Base-by-base conservation (phyloP, 2,797 vertebrate species). In the Arrhamphus sclerolepis region DNA sequence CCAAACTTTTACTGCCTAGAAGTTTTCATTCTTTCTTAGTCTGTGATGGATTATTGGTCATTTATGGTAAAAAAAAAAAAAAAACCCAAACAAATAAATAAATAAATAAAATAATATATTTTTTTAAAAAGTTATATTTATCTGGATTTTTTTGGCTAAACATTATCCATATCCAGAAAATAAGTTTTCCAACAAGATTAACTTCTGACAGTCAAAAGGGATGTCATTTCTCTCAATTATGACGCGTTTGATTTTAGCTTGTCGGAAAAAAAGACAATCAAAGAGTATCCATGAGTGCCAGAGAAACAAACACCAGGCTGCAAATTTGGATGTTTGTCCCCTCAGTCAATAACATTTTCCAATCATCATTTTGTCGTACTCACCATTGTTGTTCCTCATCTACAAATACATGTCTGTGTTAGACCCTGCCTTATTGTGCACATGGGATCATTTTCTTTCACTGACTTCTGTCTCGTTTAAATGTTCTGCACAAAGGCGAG, bases 301-400 rank as follows among this genome's bases (percentile, higher is more conserved):
- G 9, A 34, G 31, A 10, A 13, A 34, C 31, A 34, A 34, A 34
- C 31, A 10, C 9, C 13, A 1, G 8, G 6, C 10, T 10, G 2
- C 9, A 34, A 34, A 34, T 34, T 10, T 34, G 10, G 8, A 10
- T 10, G 10, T 11, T 34, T 34, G 9, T 10, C 9, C 10, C 31
- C 31, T 1, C 31, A 34, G 31, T 34, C 31, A 3, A 3, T 34
- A 13, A 11, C 8, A 34, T 34, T 31, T 31, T 26, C 20, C 41
- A 41, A 46, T 50, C 16, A 14, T 66, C 5, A 17, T 41, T 51
- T 39, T 24, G 13, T 40, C 0, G 0, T 17, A 80, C 86, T 90
- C 66, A 88, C 90, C 84, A 71, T 85, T 0, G n/a, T 79, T 17
- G 29, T 59, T 52, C 38, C 43, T 83, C 77, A 16, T 69, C 34